These are phyloP conservation scores for Tamandua tetradactyla DNA, from an alignment of 2,797 vertebrate genomes.

Conservation along the genomic window DNA sequence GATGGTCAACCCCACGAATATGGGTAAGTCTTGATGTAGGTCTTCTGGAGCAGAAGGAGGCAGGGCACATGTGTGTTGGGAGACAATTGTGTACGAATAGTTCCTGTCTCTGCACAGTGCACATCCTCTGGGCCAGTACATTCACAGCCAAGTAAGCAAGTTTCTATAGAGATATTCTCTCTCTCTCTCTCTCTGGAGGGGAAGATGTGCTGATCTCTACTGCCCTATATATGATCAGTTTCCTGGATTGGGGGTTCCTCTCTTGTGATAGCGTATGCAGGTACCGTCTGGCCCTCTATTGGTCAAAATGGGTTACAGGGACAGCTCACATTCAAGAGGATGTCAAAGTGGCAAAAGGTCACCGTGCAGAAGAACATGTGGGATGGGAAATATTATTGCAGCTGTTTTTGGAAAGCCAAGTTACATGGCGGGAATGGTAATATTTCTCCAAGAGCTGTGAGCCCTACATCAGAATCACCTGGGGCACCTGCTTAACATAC, in stretches of 20 bases:
- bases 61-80: neutral
- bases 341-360: neutral
- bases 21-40: neutral
- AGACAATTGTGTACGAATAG: neutral
- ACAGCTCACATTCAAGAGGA: neutral
- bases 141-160: neutral
- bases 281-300: neutral
- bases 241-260: neutral
- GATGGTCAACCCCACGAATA: neutral
- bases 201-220: neutral
- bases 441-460: neutral
- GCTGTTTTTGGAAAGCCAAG: neutral
- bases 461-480: neutral
- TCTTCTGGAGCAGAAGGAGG: neutral
- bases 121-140: neutral
- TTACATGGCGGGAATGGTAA: neutral
- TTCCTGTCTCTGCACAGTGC: neutral
- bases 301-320: neutral
- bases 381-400: neutral
- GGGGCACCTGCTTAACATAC: neutral
- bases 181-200: neutral
- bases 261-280: neutral
- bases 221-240: neutral
- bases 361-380: neutral
- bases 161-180: neutral